These are phyloP conservation scores for Nematostella vectensis DNA, from an alignment of 92 coral and sea anemone species.

Conservation along the genomic window DNA sequence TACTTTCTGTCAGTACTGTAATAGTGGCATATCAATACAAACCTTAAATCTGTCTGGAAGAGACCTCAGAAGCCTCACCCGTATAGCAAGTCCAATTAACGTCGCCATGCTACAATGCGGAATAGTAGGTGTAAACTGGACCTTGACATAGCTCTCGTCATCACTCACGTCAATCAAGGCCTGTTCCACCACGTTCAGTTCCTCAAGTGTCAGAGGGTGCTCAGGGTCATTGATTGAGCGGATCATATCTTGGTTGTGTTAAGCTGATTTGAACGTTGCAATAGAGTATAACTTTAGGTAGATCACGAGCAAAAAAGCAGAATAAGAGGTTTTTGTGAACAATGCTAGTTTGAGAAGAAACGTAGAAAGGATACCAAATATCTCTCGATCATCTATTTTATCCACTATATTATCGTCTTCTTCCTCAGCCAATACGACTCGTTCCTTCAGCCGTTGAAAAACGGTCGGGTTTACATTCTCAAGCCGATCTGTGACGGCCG, in stretches of 20 bases:
- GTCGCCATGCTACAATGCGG: conserved; percentile 99
- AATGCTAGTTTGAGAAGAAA: no score
- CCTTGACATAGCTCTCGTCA: conserved; percentile 61
- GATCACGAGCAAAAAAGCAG: no score
- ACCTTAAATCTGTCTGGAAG: conserved; percentile 93
- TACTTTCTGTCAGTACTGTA: no score
- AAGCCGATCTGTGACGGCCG: conserved; percentile 40
- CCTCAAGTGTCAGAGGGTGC: conserved; percentile 93
- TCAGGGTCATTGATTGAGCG: conserved; percentile 97
- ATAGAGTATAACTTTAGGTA: no score
- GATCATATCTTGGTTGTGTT: conserved; percentile 49
- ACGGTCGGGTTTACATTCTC: conserved; percentile 85
- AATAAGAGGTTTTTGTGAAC: no score
- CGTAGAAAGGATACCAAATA: conserved; percentile 98
- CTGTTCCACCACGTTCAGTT: conserved; percentile 86
- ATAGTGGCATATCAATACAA: no score
- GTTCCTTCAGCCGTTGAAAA: conserved; percentile 57
- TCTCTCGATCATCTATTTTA: conserved; percentile 91
- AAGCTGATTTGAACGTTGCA: no score
- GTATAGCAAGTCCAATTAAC: conserved; percentile 87
- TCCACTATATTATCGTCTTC: conserved; percentile 73
- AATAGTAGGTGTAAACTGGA: conserved; percentile 93
- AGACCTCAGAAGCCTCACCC: conserved; percentile 84
- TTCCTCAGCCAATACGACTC: conserved; percentile 60
- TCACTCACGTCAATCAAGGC: conserved; percentile 81